Percentiles rank a stretch among this genome's conserved stretches.
Conservation (phyloP, 1,140 invertebrate species). For the Subanguina moxae region DNA sequence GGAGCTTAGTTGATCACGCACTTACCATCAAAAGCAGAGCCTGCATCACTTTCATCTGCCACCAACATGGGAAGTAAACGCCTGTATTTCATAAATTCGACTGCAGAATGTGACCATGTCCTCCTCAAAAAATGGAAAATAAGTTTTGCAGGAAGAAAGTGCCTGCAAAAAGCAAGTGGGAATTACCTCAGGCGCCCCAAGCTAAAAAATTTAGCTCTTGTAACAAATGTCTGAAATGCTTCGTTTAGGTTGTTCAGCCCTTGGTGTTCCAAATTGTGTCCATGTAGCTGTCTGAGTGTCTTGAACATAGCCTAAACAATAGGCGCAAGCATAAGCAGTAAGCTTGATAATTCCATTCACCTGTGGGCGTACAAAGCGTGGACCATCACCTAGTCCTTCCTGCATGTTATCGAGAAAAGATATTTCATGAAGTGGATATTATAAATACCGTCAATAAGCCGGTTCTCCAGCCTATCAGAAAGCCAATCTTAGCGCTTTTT, state of each 20-base stretch:
- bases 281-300: constrained; percentile 56
- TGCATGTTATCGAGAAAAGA: no score
- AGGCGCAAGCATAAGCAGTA: background rate
- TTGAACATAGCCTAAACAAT: constrained; percentile 49
- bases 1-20: background rate
- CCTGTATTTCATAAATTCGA: constrained; percentile 59
- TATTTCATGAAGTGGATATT: no score
- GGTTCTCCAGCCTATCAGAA: no score
- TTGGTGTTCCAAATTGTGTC: constrained; percentile 54
- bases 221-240: constrained; percentile 56
- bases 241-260: constrained; percentile 59
- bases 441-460: no score
- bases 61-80: constrained; percentile 56
- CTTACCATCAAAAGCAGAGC: constrained; percentile 43
- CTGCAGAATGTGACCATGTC: constrained; percentile 59
- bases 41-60: constrained; percentile 52
- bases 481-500: no score
- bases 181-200: constrained; percentile 50
- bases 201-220: constrained; percentile 55
- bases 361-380: background rate
- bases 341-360: background rate
- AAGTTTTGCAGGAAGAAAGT: background rate
- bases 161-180: constrained; percentile 3
- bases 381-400: background rate
- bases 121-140: constrained; percentile 44